These are phyloP conservation scores for Onthophagus sagittarius DNA, from an alignment of 2,888 invertebrate genomes.

Conservation along the genomic window DNA sequence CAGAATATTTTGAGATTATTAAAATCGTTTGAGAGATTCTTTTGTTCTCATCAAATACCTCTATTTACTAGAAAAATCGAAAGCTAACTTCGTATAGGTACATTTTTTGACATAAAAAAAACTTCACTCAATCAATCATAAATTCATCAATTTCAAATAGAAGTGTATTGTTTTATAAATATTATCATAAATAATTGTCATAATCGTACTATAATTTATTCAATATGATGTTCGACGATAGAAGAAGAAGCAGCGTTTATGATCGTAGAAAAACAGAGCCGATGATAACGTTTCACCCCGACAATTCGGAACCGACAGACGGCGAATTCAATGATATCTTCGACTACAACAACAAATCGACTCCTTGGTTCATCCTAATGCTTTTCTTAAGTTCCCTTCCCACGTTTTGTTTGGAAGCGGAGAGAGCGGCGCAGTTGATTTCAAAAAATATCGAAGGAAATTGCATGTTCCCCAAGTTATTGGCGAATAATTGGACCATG, in stretches of 20 bases:
- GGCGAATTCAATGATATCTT: constrained; percentile 16
- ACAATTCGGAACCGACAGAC: constrained; percentile 15
- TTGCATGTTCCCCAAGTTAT: constrained; percentile 15
- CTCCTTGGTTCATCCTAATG: constrained; percentile 9
- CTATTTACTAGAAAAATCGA: no score
- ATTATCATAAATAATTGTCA: no score
- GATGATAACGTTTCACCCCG: neutral
- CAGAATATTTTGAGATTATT: no score
- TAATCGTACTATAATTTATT: no score
- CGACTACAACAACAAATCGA: neutral
- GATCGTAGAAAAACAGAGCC: neutral
- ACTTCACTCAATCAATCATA: no score
- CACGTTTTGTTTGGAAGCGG: constrained; percentile 1
- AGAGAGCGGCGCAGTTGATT: neutral
- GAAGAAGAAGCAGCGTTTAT: neutral
- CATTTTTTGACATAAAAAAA: no score
- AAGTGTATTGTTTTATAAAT: no score
- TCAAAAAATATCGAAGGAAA: constrained; percentile 8
- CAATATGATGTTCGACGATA: neutral
- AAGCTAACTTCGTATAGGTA: no score
- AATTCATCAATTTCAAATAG: no score
- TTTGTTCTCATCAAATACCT: no score
- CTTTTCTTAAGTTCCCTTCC: constrained; percentile 7
- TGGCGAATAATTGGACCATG: constrained; percentile 16
- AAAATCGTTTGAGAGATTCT: no score